Evolutionary conservation across 2,113 vertebrate genomes (phyloP), one percentile per base, ranked within the genome.

Genomic region (Dipodomys spectabilis): DNA sequence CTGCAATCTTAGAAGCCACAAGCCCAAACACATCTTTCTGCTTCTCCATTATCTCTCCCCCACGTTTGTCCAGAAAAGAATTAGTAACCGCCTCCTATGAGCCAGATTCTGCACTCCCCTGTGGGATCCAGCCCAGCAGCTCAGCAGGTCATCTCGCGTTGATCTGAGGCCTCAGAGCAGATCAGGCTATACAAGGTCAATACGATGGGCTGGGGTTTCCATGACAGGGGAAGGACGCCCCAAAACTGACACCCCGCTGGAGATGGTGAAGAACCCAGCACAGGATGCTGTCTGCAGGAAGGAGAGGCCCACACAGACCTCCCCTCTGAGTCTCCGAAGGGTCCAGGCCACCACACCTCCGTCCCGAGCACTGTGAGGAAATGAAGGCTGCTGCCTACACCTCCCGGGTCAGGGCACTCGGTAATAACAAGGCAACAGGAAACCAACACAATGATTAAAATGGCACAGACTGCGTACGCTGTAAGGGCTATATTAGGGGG

Each of bases 371-470:
- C 39, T 1, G 7, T 19, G 68, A 65, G n/a, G 18, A 28, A 44
- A 72, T 4, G 12, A 3, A 16, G 6, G 39, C 27, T 13, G 35
- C 10, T 57, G 27, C 18, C 64, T n/a, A 27, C 12, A 2, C 30
- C 2, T 39, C n/a, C 16, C 6, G 4, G 1, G 4, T 15, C 35
- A 13, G 1, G 6, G 45, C 4, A 2, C 13, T 64, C 35, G 6
- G 45, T 23, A 27, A 39, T 0, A 2, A 22, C 35, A 28, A 39
- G 13, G 39, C 49, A 44, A 1, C 4, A 16, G 23, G 44, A 67
- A 79, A 18, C n/a, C 10, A 19, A n/a, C 12, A 11, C 6, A n/a
- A 30, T 32, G 20, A 11, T 13, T 32, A 72, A 27, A 79, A 27
- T n/a, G 25, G 39, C 39, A 39, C 39, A 39, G 39, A 39, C 39